A percentile compares a stretch with the other conserved stretches of the same genome.
These are phyloP conservation scores for Cephalotes varians DNA, from an alignment of 2,888 invertebrate species.

Conservation along the genomic window DNA sequence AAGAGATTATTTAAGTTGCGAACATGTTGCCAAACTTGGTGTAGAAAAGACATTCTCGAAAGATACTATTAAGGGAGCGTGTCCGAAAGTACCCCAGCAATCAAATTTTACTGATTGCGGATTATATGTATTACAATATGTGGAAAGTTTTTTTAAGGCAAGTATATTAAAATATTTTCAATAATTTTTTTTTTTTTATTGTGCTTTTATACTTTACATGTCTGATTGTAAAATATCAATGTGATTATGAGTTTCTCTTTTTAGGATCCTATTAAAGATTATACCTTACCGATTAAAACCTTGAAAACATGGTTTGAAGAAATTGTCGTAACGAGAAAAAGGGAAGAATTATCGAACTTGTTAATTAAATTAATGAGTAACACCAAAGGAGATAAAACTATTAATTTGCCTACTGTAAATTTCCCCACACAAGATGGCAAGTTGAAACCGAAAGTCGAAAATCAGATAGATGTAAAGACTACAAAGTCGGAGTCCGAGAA, in stretches of 20 bases:
- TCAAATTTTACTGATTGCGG: slow-evolving; percentile 99
- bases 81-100: slow-evolving; percentile 98
- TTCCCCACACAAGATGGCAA: slow-evolving; percentile 93
- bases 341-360: slow-evolving; percentile 94
- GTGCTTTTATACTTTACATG: background rate
- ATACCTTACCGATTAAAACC: slow-evolving; percentile 93
- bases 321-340: slow-evolving; percentile 93
- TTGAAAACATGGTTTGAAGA: slow-evolving; percentile 95
- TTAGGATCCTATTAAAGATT: slow-evolving; percentile 94
- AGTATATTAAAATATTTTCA: slow-evolving; percentile 22
- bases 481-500: slow-evolving; percentile 68
- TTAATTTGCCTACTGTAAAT: slow-evolving; percentile 90
- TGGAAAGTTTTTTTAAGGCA: slow-evolving; percentile 97
- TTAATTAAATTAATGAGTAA: slow-evolving; percentile 92
- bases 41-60: slow-evolving; percentile 91
- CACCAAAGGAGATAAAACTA: slow-evolving; percentile 89
- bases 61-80: slow-evolving; percentile 94
- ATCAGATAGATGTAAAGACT: slow-evolving; percentile 72
- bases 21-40: slow-evolving; percentile 92
- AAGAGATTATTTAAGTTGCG: slow-evolving; percentile 96
- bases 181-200: background rate
- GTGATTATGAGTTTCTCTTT: slow-evolving; percentile 76
- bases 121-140: slow-evolving; percentile 97
- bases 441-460: slow-evolving; percentile 79
- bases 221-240: background rate